A percentile compares a stretch with the other conserved stretches of the same genome.
Conservation (phyloP, 2,888 invertebrate genomes). For the Lasioglossum villosulum region DNA sequence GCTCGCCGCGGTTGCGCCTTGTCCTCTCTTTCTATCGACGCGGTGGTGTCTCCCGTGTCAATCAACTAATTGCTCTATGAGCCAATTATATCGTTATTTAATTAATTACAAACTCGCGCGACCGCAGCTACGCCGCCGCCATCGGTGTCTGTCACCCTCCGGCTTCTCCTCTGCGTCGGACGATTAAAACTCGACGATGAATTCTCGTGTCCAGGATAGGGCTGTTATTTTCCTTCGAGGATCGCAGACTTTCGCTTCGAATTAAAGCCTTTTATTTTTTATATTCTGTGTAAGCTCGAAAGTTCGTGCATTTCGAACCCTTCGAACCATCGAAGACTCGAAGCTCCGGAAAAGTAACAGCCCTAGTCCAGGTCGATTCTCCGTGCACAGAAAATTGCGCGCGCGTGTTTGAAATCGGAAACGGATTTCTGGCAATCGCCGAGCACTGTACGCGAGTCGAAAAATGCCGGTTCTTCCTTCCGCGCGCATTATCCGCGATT, state of each 20-base stretch:
- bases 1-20: constrained; percentile 27
- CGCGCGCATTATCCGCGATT: constrained; percentile 34
- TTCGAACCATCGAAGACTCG: too few species aligned
- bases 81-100: constrained; percentile 80
- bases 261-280: too few species aligned
- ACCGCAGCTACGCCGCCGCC: constrained; percentile 41
- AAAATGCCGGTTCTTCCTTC: constrained; percentile 9
- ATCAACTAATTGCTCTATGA: constrained; percentile 76
- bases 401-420: constrained; percentile 7
- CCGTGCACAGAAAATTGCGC: neutral
- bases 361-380: too few species aligned
- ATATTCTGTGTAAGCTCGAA: too few species aligned
- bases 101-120: constrained; percentile 74
- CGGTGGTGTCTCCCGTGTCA: constrained; percentile 70
- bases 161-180: constrained; percentile 41
- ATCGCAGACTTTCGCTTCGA: too few species aligned
- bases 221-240: too few species aligned
- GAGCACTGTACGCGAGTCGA: neutral
- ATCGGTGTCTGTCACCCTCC: constrained; percentile 32
- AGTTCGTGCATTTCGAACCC: too few species aligned
- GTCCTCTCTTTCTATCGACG: constrained; percentile 45
- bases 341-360: too few species aligned
- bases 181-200: constrained; percentile 63
- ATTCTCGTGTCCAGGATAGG: constrained; percentile 18
- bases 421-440: neutral